Conservation (phyloP, 2,797 vertebrate genomes). For the Leptoclinus maculatus region DNA sequence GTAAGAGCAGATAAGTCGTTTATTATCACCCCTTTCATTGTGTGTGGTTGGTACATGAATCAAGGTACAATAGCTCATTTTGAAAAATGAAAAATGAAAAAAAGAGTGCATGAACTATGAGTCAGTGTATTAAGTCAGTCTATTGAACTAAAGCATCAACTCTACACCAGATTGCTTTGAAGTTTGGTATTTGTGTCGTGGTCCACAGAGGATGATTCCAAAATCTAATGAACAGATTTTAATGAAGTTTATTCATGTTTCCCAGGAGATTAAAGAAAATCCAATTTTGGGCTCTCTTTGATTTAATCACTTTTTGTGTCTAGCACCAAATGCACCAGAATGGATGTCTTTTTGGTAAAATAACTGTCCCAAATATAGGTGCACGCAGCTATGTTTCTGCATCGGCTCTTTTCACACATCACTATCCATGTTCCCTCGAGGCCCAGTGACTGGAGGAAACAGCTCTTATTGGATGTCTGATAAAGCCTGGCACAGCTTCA, state of each 20-base stretch:
- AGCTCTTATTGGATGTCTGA: conserved; percentile 26
- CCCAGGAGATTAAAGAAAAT: not conserved
- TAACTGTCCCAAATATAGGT: not conserved
- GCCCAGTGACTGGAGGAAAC: conserved; percentile 15
- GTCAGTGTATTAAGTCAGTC: not conserved
- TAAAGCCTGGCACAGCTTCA: conserved; percentile 37
- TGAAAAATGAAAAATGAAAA: not conserved
- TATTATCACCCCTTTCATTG: not conserved
- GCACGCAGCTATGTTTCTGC: not conserved
- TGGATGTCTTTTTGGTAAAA: not conserved
- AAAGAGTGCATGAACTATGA: not conserved
- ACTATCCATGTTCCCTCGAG: conserved; percentile 14
- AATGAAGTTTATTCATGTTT: not conserved
- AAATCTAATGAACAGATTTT: conserved; percentile 26
- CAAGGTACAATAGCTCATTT: not conserved
- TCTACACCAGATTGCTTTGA: not conserved
- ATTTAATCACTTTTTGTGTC: not conserved
- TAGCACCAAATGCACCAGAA: conserved; percentile 2
- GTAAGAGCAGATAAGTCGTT: conserved; percentile 49
- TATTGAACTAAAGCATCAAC: not conserved
- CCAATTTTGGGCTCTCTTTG: not conserved
- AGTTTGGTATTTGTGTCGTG: conserved; percentile 1
- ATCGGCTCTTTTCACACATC: not conserved
- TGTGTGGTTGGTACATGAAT: not conserved
- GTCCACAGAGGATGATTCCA: not conserved